These are phyloP conservation scores for Samia ricini DNA, from an alignment of 1,140 invertebrate genomes.

Conservation along the genomic window DNA sequence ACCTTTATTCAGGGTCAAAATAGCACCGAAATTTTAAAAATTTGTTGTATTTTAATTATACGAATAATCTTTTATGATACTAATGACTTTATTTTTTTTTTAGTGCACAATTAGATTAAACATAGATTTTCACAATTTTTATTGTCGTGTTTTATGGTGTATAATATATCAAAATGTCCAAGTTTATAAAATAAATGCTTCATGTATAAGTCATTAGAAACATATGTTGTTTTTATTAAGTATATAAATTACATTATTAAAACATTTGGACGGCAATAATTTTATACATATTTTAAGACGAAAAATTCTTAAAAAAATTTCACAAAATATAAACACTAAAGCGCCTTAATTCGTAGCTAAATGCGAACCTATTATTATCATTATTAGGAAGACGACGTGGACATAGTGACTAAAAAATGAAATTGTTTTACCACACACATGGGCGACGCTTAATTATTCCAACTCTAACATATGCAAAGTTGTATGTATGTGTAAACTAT, in stretches of 20 bases:
- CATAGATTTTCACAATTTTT: too few species aligned
- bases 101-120: background rate
- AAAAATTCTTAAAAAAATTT: constrained; percentile 7
- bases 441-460: background rate
- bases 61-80: constrained; percentile 2
- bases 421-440: background rate
- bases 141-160: too few species aligned
- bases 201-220: background rate
- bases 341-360: constrained; percentile 54
- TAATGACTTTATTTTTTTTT: constrained; percentile 1
- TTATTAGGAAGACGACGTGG: constrained; percentile 45
- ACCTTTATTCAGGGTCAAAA: constrained; percentile 39
- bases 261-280: constrained; percentile 62
- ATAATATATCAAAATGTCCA: background rate
- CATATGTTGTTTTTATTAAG: background rate
- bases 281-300: constrained; percentile 37
- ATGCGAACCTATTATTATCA: constrained; percentile 54
- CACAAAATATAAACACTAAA: constrained; percentile 40
- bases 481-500: too few species aligned
- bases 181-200: background rate
- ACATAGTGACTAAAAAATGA: constrained; percentile 27
- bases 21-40: constrained; percentile 50
- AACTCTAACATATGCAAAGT: too few species aligned
- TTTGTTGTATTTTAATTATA: constrained; percentile 12
- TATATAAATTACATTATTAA: constrained; percentile 21